Percentiles rank a stretch among this genome's conserved stretches.
These are phyloP conservation scores for Danio jaintianensis DNA, from an alignment of 2,797 vertebrate species.

Conservation along the genomic window DNA sequence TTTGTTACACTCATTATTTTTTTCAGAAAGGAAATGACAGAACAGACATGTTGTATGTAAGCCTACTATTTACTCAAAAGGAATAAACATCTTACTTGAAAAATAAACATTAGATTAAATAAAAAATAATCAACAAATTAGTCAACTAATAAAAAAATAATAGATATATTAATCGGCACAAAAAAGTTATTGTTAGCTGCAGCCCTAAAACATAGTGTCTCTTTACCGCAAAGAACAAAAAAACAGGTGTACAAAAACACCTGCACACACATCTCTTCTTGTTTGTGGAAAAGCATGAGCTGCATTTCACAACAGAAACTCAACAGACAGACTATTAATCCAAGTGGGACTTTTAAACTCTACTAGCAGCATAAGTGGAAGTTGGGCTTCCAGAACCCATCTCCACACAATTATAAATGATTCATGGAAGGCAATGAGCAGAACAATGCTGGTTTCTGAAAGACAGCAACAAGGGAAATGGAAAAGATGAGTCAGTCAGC, in stretches of 20 bases:
- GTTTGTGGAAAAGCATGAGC: not conserved
- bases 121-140: too few relatives aligned
- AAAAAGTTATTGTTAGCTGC: too few relatives aligned
- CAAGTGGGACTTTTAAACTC: conserved; percentile 36
- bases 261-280: not conserved
- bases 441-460: conserved; percentile 18
- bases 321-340: conserved; percentile 10
- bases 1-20: too few relatives aligned
- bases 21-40: too few relatives aligned
- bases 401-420: conserved; percentile 34
- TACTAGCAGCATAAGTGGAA: conserved; percentile 27
- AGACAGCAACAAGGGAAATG: conserved; percentile 20
- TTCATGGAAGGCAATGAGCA: conserved; percentile 37
- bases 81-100: too few relatives aligned
- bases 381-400: conserved; percentile 3
- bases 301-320: not conserved
- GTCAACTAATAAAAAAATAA: too few relatives aligned
- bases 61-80: too few relatives aligned
- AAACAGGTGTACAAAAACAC: not conserved
- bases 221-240: not conserved
- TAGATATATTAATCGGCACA: too few relatives aligned
- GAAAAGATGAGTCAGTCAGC: conserved; percentile 10
- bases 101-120: too few relatives aligned
- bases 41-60: too few relatives aligned
- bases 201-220: too few relatives aligned